Percentiles rank a stretch among this genome's conserved stretches.
These are phyloP conservation scores for Choristoneura rosaceana DNA, from an alignment of 2,888 invertebrate genomes.

Conservation along the genomic window DNA sequence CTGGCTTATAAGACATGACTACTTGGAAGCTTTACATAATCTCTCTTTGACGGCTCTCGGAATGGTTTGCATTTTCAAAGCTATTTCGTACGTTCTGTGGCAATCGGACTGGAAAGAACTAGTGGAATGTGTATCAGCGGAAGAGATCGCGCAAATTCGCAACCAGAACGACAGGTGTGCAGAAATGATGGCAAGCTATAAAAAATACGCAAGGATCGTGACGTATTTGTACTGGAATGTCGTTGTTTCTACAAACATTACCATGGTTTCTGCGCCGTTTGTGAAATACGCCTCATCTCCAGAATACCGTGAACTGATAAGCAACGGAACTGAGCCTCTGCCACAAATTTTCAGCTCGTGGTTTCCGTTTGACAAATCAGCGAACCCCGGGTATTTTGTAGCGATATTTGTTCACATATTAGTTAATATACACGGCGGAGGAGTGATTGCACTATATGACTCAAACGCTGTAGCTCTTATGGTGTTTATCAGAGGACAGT, in stretches of 20 bases:
- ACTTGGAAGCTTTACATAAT: constrained; percentile 59
- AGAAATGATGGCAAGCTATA: constrained; percentile 57
- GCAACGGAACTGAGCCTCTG: constrained; percentile 56
- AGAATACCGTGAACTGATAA: constrained; percentile 56
- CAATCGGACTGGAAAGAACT: constrained; percentile 52
- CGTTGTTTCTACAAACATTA: constrained; percentile 55
- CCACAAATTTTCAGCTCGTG: constrained; percentile 68
- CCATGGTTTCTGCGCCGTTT: constrained; percentile 57
- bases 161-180: constrained; percentile 46
- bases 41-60: constrained; percentile 59
- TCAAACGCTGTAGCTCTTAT: constrained; percentile 63
- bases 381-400: constrained; percentile 63
- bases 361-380: constrained; percentile 69
- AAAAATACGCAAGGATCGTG: constrained; percentile 58
- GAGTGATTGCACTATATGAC: constrained; percentile 63
- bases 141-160: constrained; percentile 56
- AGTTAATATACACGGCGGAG: constrained; percentile 60
- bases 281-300: constrained; percentile 55
- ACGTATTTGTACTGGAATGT: constrained; percentile 64
- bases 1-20: constrained; percentile 57
- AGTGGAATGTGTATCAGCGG: constrained; percentile 52
- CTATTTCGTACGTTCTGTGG: constrained; percentile 51
- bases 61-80: constrained; percentile 56
- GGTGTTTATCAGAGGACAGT: constrained; percentile 70
- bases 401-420: constrained; percentile 56